Evolutionary conservation across 1,140 invertebrate genomes (phyloP).

Genomic region (Ceratosolen fusciceps): DNA sequence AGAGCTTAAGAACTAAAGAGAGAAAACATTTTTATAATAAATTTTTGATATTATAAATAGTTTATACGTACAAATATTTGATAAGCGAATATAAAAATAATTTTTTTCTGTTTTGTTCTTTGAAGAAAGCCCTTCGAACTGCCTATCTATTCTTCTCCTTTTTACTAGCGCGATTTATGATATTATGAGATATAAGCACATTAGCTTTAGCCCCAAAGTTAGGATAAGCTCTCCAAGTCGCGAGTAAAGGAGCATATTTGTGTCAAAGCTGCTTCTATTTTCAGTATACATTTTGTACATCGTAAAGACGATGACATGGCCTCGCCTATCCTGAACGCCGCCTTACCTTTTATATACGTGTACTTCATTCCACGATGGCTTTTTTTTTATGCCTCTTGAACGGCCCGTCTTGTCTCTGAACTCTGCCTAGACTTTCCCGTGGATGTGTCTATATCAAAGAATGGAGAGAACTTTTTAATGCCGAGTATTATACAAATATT

Average conservation of each 20-base stretch:
- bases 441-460: background rate
- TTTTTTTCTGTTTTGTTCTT: background rate
- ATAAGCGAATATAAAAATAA: conserved; percentile 3
- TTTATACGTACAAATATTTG: background rate
- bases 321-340: background rate
- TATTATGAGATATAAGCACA: conserved; percentile 22
- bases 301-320: conserved; percentile 34
- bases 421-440: background rate
- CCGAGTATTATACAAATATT: background rate
- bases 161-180: background rate
- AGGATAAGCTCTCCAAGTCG: conserved; percentile 21
- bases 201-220: background rate
- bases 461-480: background rate
- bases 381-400: conserved; percentile 31
- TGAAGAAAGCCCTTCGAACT: background rate
- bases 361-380: conserved; percentile 24
- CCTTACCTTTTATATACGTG: conserved; percentile 16
- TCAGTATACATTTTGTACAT: conserved; percentile 37
- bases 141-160: background rate
- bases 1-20: background rate
- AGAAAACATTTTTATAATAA: background rate
- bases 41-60: background rate
- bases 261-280: conserved; percentile 38
- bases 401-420: background rate
- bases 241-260: conserved; percentile 20